Conservation (phyloP, 1,140 invertebrate genomes). For the Wiebesia pumilae region DNA sequence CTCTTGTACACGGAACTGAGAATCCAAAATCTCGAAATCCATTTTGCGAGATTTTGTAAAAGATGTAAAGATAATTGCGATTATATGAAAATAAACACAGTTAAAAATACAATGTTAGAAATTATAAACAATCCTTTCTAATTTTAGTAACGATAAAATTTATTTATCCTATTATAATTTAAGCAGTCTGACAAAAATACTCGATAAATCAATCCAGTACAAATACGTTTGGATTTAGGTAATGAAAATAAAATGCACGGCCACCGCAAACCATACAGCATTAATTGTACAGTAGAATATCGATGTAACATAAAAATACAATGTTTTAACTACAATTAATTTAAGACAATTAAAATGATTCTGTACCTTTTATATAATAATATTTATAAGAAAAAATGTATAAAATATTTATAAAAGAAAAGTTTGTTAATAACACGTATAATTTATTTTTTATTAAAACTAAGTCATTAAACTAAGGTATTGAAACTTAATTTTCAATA, state of each 20-base stretch:
- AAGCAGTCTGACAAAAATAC: neutral
- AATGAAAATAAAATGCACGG: neutral
- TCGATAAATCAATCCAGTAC: neutral
- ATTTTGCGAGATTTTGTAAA: neutral
- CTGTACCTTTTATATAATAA: neutral
- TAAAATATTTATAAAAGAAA: neutral
- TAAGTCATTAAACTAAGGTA: no score
- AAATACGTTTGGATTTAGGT: conserved; percentile 26
- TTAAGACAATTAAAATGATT: neutral
- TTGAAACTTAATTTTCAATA: no score
- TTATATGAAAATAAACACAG: conserved; percentile 33
- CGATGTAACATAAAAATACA: neutral
- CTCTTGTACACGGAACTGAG: neutral
- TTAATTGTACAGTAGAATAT: neutral
- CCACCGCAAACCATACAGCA: conserved; percentile 17
- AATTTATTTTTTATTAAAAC: neutral
- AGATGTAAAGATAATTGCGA: conserved; percentile 3
- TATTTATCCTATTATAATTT: neutral
- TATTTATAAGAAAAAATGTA: neutral
- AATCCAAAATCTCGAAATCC: neutral
- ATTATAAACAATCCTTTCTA: neutral
- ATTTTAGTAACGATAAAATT: neutral
- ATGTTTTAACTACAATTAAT: neutral
- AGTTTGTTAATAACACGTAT: neutral
- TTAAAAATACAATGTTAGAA: neutral